phyloP scores from a whole-genome alignment of 2,113 vertebrate genomes.

The Charina bottae region DNA sequence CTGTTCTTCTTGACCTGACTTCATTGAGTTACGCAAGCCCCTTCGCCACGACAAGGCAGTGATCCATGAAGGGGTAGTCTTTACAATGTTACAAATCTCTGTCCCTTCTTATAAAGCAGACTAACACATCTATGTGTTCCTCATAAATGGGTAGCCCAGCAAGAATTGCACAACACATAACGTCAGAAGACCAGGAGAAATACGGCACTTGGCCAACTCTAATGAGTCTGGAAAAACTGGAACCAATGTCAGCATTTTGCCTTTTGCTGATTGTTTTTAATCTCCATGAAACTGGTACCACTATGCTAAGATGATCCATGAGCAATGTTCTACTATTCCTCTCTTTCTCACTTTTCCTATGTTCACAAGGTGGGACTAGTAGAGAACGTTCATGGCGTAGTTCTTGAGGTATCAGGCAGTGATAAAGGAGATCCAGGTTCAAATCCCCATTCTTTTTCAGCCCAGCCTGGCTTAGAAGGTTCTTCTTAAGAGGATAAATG shows the following conservation, averaged over 20 bases:
- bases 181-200: neutral
- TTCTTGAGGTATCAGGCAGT: neutral
- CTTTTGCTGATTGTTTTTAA: neutral
- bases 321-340: neutral
- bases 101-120: neutral
- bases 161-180: neutral
- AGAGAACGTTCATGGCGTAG: neutral
- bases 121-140: neutral
- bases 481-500: neutral
- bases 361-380: neutral
- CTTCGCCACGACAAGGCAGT: too few relatives aligned
- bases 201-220: neutral
- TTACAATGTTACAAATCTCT: neutral
- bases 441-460: neutral
- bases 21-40: too few relatives aligned
- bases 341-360: neutral
- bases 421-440: neutral
- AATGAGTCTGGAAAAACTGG: neutral
- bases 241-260: neutral
- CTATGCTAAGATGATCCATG: neutral
- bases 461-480: neutral
- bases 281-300: neutral
- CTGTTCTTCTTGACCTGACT: too few relatives aligned
- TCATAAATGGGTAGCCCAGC: neutral
- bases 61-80: too few relatives aligned